Conservation (phyloP, 2,797 vertebrate genomes). For the Squalus acanthias region DNA sequence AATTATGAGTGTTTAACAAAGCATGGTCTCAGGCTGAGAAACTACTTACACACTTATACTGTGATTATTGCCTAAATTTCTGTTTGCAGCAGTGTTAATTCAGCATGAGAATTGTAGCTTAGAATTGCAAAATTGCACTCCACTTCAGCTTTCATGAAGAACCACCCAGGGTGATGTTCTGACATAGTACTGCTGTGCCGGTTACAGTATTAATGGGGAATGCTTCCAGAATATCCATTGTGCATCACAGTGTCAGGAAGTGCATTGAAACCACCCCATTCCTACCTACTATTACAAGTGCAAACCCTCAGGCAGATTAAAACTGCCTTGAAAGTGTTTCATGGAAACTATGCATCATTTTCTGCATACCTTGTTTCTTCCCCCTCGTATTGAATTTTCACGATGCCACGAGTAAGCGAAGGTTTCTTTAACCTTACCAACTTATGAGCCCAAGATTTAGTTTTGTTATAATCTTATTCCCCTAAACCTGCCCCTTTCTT, state of each 20-base stretch:
- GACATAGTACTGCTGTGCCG: no score
- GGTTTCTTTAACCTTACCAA: background rate
- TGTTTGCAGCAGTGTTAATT: no score
- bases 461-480: background rate
- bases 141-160: no score
- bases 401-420: background rate
- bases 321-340: background rate
- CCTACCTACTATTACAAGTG: background rate
- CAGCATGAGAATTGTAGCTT: no score
- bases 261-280: background rate
- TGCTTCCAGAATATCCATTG: background rate
- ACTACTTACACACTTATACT: no score
- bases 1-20: no score
- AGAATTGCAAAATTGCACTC: no score
- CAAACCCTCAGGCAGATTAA: background rate
- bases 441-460: background rate
- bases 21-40: no score
- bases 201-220: no score
- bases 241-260: background rate
- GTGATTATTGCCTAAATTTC: no score
- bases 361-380: background rate
- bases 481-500: background rate
- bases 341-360: background rate
- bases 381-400: background rate
- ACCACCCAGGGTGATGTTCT: no score